Evolutionary conservation across 2,797 vertebrate genomes (phyloP).

Genomic region (Cossypha dichroa): DNA sequence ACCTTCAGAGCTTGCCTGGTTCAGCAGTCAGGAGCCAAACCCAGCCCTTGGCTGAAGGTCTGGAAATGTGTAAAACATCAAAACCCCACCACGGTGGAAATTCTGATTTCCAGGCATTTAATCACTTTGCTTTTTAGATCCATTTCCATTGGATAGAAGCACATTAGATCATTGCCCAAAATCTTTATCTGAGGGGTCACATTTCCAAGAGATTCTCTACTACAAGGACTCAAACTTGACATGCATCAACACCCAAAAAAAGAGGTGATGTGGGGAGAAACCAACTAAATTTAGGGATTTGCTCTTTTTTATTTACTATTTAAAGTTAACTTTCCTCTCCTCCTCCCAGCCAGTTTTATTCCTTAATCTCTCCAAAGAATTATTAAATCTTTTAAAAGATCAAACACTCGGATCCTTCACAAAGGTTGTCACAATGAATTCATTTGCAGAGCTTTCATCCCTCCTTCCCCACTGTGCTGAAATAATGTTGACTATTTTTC

Average conservation of each 20-base stretch:
- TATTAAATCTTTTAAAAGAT: constrained; percentile 75
- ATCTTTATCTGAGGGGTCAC: neutral
- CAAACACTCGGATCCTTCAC: constrained; percentile 64
- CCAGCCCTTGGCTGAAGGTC: neutral
- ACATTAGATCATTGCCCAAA: constrained; percentile 10
- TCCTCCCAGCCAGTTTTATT: constrained; percentile 49
- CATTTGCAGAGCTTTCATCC: constrained; percentile 65
- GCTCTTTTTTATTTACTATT: constrained; percentile 60
- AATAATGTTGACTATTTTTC: constrained; percentile 43
- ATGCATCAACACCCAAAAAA: neutral
- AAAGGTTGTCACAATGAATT: constrained; percentile 73
- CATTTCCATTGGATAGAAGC: neutral
- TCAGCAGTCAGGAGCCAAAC: neutral
- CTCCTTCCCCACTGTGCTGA: constrained; percentile 59
- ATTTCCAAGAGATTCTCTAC: constrained; percentile 8
- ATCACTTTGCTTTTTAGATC: constrained; percentile 5
- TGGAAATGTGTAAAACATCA: neutral
- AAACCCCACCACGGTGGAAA: neutral
- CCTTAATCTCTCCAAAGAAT: constrained; percentile 74
- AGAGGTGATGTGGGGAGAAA: neutral
- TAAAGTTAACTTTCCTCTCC: constrained; percentile 62
- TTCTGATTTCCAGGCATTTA: neutral
- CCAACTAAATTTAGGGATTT: neutral
- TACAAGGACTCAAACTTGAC: neutral
- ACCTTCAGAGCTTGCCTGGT: neutral